Evolutionary conservation across 2,888 invertebrate genomes (phyloP), one percentile per base, ranked within the genome.

Genomic region (Ophraella communa): DNA sequence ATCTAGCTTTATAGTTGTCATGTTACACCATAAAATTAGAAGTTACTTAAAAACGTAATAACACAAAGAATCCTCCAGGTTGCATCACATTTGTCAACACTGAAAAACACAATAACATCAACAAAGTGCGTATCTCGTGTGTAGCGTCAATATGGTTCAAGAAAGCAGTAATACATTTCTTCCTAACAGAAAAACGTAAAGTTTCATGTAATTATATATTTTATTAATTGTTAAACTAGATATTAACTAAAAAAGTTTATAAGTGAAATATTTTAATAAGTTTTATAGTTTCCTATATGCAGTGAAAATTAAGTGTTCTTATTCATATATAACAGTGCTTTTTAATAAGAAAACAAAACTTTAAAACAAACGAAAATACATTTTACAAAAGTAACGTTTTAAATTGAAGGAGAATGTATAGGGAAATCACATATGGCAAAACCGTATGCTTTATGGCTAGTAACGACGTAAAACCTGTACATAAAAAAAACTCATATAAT

Each of bases 401-500:
- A 39, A 39, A 4, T 39, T 5, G 17, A 17, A 14, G n/a, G 17
- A 17, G n/a, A 35, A 39, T 39, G 39, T 14, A 7, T 39, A 17
- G n/a, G n/a, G n/a, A n/a, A 18, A 24, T 39, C 51, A 59, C 59
- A 59, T 59, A 59, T 59, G 59, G 59, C 39, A 39, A 39, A 17
- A 17, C 39, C 17, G 39, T n/a, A 14, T 14, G 4, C 39, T 5
- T 14, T 17, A n/a, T 39, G 14, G 17, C 14, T 17, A 17, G 7
- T 59, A 30, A 59, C 39, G 17, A 23, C 23, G 35, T 11, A 14
- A 55, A 23, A 35, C 18, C 8, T 1, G 4, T 5, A 10, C 3
- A n/a, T 3, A 10, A 45, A 18, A 18, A 18, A 24, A 56, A 7
- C 18, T 44, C 27, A 27, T 17, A 11, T 18, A 27, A 24, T 10